phyloP scores from a whole-genome alignment of 2,888 invertebrate genomes.

The Pandemis heparana region DNA sequence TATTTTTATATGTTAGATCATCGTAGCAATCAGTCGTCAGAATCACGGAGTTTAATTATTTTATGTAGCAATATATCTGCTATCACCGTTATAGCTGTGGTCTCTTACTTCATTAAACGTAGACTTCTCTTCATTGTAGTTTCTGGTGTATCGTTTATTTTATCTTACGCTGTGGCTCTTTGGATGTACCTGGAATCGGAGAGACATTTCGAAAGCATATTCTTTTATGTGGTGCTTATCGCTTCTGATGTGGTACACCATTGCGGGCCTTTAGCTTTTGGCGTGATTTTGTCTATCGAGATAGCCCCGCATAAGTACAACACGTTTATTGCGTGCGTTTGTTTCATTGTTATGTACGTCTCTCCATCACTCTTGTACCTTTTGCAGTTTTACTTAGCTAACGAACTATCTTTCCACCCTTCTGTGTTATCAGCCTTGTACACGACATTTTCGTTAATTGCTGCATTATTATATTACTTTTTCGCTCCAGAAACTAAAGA shows the following conservation, averaged over 20 bases:
- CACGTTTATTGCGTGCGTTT: not conserved
- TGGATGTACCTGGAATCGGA: not conserved
- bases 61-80: too few species aligned
- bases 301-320: not conserved
- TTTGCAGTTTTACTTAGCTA: not conserved
- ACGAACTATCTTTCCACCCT: not conserved
- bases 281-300: not conserved
- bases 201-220: not conserved
- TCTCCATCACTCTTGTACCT: not conserved
- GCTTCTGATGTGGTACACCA: not conserved
- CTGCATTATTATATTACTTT: not conserved
- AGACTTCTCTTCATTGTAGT: not conserved
- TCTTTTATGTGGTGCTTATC: not conserved
- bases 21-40: not conserved
- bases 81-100: not conserved
- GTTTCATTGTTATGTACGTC: not conserved
- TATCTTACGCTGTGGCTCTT: not conserved
- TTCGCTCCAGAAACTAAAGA: conserved; percentile 7
- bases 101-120: not conserved
- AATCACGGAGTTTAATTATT: not conserved
- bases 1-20: not conserved
- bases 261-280: not conserved
- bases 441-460: not conserved
- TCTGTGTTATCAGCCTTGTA: not conserved
- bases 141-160: not conserved